Percentiles rank a stretch among this genome's conserved stretches.
These are phyloP conservation scores for Eueides isabella DNA, from an alignment of 1,140 invertebrate species.

Conservation along the genomic window DNA sequence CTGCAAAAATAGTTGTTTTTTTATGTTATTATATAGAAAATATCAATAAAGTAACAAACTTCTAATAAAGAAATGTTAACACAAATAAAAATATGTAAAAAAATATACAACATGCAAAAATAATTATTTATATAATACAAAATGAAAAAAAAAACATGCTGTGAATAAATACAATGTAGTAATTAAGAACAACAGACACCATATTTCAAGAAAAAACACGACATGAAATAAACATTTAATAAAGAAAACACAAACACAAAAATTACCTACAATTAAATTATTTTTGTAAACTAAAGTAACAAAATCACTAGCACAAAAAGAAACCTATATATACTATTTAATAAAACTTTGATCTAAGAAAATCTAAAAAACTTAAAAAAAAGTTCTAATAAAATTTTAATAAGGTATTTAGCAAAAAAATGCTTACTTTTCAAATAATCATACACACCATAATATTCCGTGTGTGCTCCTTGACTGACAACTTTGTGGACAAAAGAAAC, in stretches of 20 bases:
- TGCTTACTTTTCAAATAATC: slow-evolving; percentile 35
- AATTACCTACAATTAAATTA: neutral
- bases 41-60: neutral
- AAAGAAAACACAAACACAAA: neutral
- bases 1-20: slow-evolving; percentile 73
- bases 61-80: neutral
- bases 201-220: too few species aligned
- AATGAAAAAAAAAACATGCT: too few species aligned
- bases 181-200: too few species aligned
- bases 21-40: slow-evolving; percentile 6
- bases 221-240: too few species aligned
- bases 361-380: neutral
- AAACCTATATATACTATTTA: neutral
- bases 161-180: too few species aligned
- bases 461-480: slow-evolving; percentile 72
- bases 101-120: too few species aligned
- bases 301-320: too few species aligned
- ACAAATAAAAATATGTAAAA: too few species aligned
- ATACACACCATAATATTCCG: slow-evolving; percentile 75
- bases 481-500: slow-evolving; percentile 70
- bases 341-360: neutral
- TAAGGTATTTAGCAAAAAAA: slow-evolving; percentile 12
- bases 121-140: too few species aligned
- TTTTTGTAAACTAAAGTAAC: too few species aligned
- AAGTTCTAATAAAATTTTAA: neutral